These are phyloP conservation scores for Ia io DNA, from an alignment of 2,113 vertebrate genomes.

Conservation along the genomic window DNA sequence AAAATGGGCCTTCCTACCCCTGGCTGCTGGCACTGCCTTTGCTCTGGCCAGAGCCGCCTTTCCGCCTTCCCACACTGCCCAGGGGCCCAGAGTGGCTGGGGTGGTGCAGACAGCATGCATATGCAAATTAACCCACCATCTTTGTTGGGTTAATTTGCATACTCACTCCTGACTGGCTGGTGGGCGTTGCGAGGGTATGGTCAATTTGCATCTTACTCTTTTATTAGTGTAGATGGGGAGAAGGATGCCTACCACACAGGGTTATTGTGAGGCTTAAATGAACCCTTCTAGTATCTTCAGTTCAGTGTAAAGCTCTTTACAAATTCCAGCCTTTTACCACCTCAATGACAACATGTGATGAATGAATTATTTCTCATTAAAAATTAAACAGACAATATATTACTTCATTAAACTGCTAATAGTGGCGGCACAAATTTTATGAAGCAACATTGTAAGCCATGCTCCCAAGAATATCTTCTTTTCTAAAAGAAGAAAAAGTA, in stretches of 20 bases:
- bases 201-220: too few relatives aligned
- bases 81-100: too few relatives aligned
- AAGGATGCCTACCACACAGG: neutral
- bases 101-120: too few relatives aligned
- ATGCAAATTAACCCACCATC: too few relatives aligned
- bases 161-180: too few relatives aligned
- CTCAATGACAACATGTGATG: neutral
- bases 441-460: neutral
- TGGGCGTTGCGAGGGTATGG: too few relatives aligned
- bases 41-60: too few relatives aligned
- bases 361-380: neutral
- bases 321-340: neutral
- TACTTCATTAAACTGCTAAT: neutral
- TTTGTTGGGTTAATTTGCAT: too few relatives aligned
- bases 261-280: neutral
- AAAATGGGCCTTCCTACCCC: too few relatives aligned
- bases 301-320: neutral
- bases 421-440: neutral
- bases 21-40: too few relatives aligned
- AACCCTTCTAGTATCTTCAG: neutral
- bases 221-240: neutral
- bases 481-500: constrained; percentile 4
- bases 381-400: neutral
- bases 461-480: neutral
- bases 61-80: too few relatives aligned